A percentile compares a stretch with the other conserved stretches of the same genome.
phyloP scores from a whole-genome alignment of 64 coral and sea anemone species.

The Trachythela sp. region DNA sequence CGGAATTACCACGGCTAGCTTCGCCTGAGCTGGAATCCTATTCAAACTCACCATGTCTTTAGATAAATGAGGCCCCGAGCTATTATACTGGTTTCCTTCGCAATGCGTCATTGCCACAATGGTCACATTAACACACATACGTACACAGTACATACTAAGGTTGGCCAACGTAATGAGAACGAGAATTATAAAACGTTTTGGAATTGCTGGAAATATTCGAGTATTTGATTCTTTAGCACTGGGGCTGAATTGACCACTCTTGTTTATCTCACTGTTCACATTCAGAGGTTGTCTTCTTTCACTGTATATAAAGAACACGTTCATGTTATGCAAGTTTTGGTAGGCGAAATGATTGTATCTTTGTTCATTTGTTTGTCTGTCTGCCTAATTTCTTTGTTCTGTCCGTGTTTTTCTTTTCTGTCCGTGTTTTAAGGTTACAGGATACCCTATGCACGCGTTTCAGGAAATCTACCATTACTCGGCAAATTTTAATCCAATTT shows the following conservation, averaged over 20 bases:
- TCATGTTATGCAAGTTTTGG: too few relatives aligned
- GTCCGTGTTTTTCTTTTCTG: too few relatives aligned
- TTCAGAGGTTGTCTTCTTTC: neutral
- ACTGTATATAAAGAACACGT: neutral
- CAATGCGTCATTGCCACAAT: conserved; percentile 54
- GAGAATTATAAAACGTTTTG: conserved; percentile 57
- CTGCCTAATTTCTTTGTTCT: too few relatives aligned
- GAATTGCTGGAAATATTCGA: conserved; percentile 13
- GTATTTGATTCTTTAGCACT: neutral
- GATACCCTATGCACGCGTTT: too few relatives aligned
- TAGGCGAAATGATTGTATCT: too few relatives aligned
- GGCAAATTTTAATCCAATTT: too few relatives aligned
- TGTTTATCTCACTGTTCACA: neutral
- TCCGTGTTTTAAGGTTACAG: too few relatives aligned
- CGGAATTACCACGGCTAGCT: too few relatives aligned
- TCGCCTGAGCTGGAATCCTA: too few relatives aligned
- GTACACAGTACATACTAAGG: conserved; percentile 66
- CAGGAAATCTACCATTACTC: too few relatives aligned
- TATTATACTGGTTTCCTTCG: conserved; percentile 24
- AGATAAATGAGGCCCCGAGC: neutral
- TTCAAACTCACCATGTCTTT: neutral
- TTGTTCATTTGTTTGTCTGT: too few relatives aligned
- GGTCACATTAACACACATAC: conserved; percentile 61
- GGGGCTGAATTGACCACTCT: neutral
- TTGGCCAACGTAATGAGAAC: conserved; percentile 46